Evolutionary conservation across 2,113 vertebrate genomes (phyloP), one percentile per base, ranked within the genome.

Genomic region (Psilopogon haemacephalus): DNA sequence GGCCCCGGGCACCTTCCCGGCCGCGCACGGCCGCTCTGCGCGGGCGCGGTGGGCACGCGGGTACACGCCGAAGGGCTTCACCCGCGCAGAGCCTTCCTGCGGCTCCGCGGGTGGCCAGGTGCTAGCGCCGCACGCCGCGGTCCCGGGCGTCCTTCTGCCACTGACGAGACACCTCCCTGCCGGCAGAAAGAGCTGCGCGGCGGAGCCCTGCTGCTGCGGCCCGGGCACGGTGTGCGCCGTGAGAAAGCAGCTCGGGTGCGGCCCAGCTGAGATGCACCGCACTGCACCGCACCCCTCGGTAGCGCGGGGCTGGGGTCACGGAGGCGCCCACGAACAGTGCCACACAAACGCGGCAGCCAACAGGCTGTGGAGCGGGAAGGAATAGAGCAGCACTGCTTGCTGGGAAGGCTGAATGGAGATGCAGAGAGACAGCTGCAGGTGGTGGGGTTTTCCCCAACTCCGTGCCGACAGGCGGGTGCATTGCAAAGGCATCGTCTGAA

Each of bases 341-440:
- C 48, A 50, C 48, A 3, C 28, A 3, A 5, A 6, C 38, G 3
- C 12, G 2, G 38, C 46, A 4, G 37, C 27, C 7, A 2, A 3
- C 46, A 8, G 37, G 1, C n/a, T 18, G 38, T 5, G 13, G 44
- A 2, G 3, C 11, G 0, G 3, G 26, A 5, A 5, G 27, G 6
- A 14, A 26, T 9, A 4, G n/a, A 19, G 40, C 62, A 2, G 26
- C 1, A 10, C 1, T 7, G 38, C 23, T 54, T 8, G 18, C 27
- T 28, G 63, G 10, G 37, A 16, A 8, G 1, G 11, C 48, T 4
- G 67, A n/a, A 33, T 5, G 44, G 24, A 10, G 26, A 0, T 18
- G 44, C 17, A 58, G 44, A 18, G 78, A 24, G 4, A 15, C 1
- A 5, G 32, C 3, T 30, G 18, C 27, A 30, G 28, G 13, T 30